These are phyloP conservation scores for Ctenomys sociabilis DNA, from an alignment of 2,113 vertebrate genomes.

Conservation along the genomic window DNA sequence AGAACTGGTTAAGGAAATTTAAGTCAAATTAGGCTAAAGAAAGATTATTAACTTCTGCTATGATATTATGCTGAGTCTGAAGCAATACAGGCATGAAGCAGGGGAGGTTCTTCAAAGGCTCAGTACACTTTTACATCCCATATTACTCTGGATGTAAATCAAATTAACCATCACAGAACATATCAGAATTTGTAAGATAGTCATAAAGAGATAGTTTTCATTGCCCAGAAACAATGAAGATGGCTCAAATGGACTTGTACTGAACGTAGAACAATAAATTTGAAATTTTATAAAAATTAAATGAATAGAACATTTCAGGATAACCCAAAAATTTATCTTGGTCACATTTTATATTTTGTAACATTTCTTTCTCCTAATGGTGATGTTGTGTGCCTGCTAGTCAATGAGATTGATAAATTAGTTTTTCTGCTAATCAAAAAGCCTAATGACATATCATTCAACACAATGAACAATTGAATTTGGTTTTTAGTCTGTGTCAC, in stretches of 20 bases:
- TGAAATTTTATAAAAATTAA: constrained; percentile 32
- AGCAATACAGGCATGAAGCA: neutral
- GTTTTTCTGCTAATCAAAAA: constrained; percentile 44
- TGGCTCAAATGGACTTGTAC: neutral
- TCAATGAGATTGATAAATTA: constrained; percentile 60
- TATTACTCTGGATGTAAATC: neutral
- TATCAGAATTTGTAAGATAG: neutral
- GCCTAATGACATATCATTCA: constrained; percentile 32
- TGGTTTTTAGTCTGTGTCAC: constrained; percentile 1
- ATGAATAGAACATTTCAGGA: neutral
- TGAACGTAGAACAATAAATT: neutral
- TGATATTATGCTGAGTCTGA: neutral
- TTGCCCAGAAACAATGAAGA: neutral
- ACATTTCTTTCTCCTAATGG: neutral
- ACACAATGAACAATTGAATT: constrained; percentile 17
- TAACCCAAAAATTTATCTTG: neutral
- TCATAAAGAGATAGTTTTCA: neutral
- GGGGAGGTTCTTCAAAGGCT: neutral
- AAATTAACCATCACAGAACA: neutral
- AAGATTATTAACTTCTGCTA: neutral
- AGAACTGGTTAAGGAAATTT: neutral
- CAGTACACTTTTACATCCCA: neutral
- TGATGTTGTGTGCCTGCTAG: constrained; percentile 35
- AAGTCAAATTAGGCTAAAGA: neutral
- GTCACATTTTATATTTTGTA: constrained; percentile 1